Evolutionary conservation across 2,113 vertebrate genomes (phyloP).

Genomic region (Crotalus viridis): DNA sequence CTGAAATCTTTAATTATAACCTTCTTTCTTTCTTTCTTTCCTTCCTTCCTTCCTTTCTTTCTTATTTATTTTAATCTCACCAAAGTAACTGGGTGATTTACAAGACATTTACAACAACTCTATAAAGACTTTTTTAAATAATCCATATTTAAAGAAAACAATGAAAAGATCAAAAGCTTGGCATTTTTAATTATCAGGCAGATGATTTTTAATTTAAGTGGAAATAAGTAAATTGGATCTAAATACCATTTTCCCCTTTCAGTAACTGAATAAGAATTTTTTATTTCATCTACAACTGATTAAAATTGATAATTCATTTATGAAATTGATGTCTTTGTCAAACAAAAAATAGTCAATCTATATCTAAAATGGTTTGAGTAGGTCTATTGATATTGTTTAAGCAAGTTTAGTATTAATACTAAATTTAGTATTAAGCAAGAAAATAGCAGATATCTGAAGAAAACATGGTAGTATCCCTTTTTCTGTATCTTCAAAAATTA

Average conservation of each 20-base stretch:
- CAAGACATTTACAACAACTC: neutral
- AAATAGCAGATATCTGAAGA: neutral
- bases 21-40: too few relatives aligned
- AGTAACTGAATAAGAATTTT: neutral
- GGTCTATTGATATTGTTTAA: neutral
- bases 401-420: neutral
- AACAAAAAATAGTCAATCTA: neutral
- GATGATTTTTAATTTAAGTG: neutral
- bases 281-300: neutral
- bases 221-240: neutral
- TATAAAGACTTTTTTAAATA: conserved; percentile 33
- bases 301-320: neutral
- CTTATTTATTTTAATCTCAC: too few relatives aligned
- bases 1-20: conserved; percentile 5
- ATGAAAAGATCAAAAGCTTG: neutral
- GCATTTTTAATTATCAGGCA: neutral
- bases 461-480: neutral
- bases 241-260: neutral
- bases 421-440: neutral
- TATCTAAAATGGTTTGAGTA: neutral
- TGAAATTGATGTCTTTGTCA: neutral
- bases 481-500: neutral
- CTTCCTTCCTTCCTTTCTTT: too few relatives aligned
- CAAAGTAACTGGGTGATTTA: too few relatives aligned
- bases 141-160: neutral